Percentiles rank a stretch among this genome's conserved stretches.
Evolutionary conservation across 2,113 vertebrate genomes (phyloP).

Genomic region (Pimephales promelas): DNA sequence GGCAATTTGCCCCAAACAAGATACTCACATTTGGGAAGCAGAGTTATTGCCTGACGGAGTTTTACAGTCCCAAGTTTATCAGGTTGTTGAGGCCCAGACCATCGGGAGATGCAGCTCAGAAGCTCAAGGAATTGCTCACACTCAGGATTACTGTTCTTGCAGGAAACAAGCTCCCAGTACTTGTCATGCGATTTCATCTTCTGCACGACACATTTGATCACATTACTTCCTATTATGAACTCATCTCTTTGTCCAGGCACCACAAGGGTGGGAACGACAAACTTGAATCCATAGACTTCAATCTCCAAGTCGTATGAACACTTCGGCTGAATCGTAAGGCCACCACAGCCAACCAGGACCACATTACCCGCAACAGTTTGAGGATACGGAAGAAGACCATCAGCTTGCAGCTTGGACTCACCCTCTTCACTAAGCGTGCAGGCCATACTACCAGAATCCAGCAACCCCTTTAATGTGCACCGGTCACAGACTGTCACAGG

Average conservation of each 20-base stretch:
- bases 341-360: not conserved
- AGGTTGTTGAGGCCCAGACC: slow-evolving; percentile 9
- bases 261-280: slow-evolving; percentile 34
- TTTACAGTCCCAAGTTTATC: slow-evolving; percentile 34
- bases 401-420: not conserved
- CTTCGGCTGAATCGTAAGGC: slow-evolving; percentile 34
- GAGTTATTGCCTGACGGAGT: not conserved
- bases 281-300: slow-evolving; percentile 46
- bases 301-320: slow-evolving; percentile 41
- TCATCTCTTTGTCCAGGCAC: slow-evolving; percentile 51
- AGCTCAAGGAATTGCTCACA: slow-evolving; percentile 40
- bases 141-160: not conserved
- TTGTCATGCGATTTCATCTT: slow-evolving; percentile 37
- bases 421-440: not conserved
- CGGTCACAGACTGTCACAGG: not conserved
- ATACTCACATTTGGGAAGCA: slow-evolving; percentile 16
- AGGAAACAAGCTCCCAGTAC: slow-evolving; percentile 39
- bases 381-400: not conserved
- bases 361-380: not conserved
- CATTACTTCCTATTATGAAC: slow-evolving; percentile 46
- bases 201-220: slow-evolving; percentile 38
- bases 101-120: not conserved
- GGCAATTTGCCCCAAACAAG: slow-evolving; percentile 49
- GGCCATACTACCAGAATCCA: not conserved
- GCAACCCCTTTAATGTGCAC: not conserved